phyloP scores from a whole-genome alignment of 2,888 invertebrate species.

The Corythucha ciliata region DNA sequence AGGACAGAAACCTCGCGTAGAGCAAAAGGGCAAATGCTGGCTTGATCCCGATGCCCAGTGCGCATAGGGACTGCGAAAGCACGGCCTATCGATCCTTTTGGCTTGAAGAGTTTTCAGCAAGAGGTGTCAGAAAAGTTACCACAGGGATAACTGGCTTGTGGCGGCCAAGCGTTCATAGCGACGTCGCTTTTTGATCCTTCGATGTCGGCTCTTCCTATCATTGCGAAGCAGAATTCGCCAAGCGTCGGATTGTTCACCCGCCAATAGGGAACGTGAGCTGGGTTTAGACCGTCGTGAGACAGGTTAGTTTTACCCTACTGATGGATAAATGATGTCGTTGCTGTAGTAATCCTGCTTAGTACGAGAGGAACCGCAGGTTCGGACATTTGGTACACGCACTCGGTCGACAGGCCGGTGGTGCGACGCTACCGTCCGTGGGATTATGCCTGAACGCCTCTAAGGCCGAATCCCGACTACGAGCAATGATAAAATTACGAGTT shows the following conservation, averaged over 20 bases:
- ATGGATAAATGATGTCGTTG: slow-evolving; percentile 52
- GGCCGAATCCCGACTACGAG: slow-evolving; percentile 53
- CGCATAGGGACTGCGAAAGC: slow-evolving; percentile 51
- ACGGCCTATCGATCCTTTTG: slow-evolving; percentile 58
- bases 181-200: slow-evolving; percentile 55
- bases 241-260: slow-evolving; percentile 64
- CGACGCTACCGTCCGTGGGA: slow-evolving; percentile 57
- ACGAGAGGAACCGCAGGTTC: slow-evolving; percentile 52
- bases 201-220: slow-evolving; percentile 35
- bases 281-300: slow-evolving; percentile 58
- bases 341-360: slow-evolving; percentile 43
- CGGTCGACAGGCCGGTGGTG: slow-evolving; percentile 54
- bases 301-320: slow-evolving; percentile 55
- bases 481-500: too few relatives aligned
- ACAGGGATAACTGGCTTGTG: slow-evolving; percentile 60
- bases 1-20: slow-evolving; percentile 61
- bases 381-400: slow-evolving; percentile 54
- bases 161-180: slow-evolving; percentile 56
- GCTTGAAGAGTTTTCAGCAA: slow-evolving; percentile 48
- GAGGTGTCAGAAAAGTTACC: slow-evolving; percentile 64
- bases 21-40: slow-evolving; percentile 60
- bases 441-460: slow-evolving; percentile 54
- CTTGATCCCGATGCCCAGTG: slow-evolving; percentile 58
- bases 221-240: slow-evolving; percentile 56
- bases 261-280: slow-evolving; percentile 36